phyloP scores from a whole-genome alignment of 1,140 invertebrate species.

The Zeugodacus cucurbitae region DNA sequence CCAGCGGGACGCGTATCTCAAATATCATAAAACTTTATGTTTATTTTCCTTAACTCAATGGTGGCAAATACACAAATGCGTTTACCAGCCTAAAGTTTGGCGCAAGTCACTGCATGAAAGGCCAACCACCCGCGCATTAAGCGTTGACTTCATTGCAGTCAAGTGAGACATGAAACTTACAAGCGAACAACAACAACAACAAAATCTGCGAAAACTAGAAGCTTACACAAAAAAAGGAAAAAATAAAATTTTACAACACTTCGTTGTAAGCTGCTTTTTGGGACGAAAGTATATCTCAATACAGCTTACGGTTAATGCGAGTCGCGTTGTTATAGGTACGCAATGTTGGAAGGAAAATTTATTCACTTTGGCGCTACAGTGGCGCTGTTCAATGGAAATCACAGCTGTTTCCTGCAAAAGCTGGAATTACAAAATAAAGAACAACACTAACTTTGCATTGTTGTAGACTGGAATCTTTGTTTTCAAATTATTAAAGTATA shows the following conservation, averaged over 20 bases:
- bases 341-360: too few species aligned
- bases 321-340: neutral
- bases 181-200: conserved; percentile 17
- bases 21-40: conserved; percentile 24
- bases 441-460: neutral
- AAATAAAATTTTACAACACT: neutral
- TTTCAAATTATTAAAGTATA: too few species aligned
- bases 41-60: neutral
- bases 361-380: neutral
- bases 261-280: neutral
- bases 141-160: neutral
- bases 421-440: neutral
- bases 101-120: neutral
- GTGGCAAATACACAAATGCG: neutral
- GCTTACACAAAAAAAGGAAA: neutral
- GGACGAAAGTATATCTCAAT: neutral
- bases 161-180: conserved; percentile 22
- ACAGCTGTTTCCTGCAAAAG: neutral
- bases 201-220: neutral
- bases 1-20: neutral
- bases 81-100: neutral
- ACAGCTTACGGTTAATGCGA: neutral
- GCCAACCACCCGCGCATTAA: conserved; percentile 24
- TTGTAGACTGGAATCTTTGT: too few species aligned
- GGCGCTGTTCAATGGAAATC: neutral